Evolutionary conservation across 2,888 invertebrate species (phyloP), one percentile per base, ranked within the genome.

Genomic region (Proisotoma minuta): DNA sequence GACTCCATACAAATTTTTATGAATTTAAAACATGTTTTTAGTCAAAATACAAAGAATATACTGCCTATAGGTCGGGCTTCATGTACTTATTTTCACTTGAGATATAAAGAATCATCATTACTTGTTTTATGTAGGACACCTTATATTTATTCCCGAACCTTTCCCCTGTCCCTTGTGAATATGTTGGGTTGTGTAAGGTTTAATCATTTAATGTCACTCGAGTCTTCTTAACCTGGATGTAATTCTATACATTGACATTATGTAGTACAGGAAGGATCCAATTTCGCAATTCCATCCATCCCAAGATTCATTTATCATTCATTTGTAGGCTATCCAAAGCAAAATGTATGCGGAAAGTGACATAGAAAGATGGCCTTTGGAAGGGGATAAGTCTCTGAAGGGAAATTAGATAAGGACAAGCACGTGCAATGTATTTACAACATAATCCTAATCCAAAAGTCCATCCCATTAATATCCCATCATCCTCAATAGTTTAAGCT

Each of bases 351-450:
- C 5, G 20, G 43, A 43, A 4, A 20, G 20, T 15, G 20, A 4
- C 4, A n/a, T 43, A n/a, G 5, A 43, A 15, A 43, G 43, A 5
- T 12, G 15, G 18, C 18, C 20, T 43, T 5, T 43, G 43, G 43
- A 43, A 4, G 15, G 15, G 43, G 43, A 5, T 43, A 20, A 15
- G 43, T n/a, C 43, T 43, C 43, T 43, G 18, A 43, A 43, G 43
- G 5, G 20, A 43, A 43, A 43, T 43, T 43, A 43, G 43, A 43
- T 43, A 43, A 43, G 43, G 43, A n/a, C n/a, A n/a, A n/a, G n/a
- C n/a, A n/a, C 20, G 18, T 43, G 43, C 18, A 20, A 15, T 43
- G 18, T 20, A 15, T 18, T 43, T 43, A 18, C 43, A 43, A 43
- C 15, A 43, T 43, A 43, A 43, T 43, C 43, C 43, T 20, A 43